A percentile compares a stretch with the other conserved stretches of the same genome.
These are phyloP conservation scores for Macrotrachela quadricornifera DNA, from an alignment of 1,140 invertebrate species.

Conservation along the genomic window DNA sequence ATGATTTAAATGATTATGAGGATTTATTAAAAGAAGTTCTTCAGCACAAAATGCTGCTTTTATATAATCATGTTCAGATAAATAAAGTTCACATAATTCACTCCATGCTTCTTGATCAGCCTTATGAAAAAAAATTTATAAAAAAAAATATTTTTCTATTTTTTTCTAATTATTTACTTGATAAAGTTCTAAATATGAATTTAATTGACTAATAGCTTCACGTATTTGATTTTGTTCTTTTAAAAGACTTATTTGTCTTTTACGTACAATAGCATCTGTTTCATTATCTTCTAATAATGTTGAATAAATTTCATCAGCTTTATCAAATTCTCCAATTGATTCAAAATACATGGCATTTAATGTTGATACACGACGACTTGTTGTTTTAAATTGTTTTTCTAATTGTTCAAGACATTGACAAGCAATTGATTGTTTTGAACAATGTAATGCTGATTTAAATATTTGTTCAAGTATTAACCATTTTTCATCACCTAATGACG, in stretches of 20 bases:
- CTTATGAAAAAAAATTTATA: constrained; percentile 15
- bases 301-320: constrained; percentile 66
- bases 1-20: constrained; percentile 78
- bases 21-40: constrained; percentile 81
- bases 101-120: constrained; percentile 95
- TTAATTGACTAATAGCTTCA: constrained; percentile 78
- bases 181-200: constrained; percentile 80
- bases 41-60: constrained; percentile 93
- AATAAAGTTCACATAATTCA: constrained; percentile 76
- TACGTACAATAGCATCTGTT: constrained; percentile 72
- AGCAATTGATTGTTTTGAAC: constrained; percentile 51
- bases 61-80: constrained; percentile 61
- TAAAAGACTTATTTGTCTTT: constrained; percentile 69
- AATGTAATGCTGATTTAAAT: constrained; percentile 70
- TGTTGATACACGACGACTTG: constrained; percentile 61
- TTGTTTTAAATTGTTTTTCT: constrained; percentile 55
- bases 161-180: neutral
- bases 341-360: constrained; percentile 67
- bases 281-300: constrained; percentile 69
- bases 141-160: too few species aligned
- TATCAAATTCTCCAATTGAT: constrained; percentile 60
- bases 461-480: constrained; percentile 76
- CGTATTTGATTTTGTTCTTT: constrained; percentile 58
- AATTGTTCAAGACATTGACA: constrained; percentile 50
- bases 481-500: constrained; percentile 37